phyloP scores from a whole-genome alignment of 2,797 vertebrate species.

The Clangula hyemalis region DNA sequence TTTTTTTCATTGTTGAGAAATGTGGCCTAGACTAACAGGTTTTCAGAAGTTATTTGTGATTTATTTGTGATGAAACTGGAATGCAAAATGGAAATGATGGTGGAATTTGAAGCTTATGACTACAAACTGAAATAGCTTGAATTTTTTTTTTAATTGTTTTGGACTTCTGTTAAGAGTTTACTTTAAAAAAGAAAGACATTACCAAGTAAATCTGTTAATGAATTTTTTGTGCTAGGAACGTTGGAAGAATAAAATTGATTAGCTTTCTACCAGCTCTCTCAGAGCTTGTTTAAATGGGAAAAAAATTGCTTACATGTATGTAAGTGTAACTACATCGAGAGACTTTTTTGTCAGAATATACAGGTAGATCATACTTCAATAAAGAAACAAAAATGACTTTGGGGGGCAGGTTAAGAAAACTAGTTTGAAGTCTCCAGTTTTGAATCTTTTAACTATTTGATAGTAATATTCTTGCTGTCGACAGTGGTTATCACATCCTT shows the following conservation, averaged over 20 bases:
- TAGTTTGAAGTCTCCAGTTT: not conserved
- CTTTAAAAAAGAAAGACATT: not conserved
- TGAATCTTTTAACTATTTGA: not conserved
- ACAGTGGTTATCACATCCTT: not conserved
- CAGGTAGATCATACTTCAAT: not conserved
- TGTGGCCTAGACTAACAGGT: not conserved
- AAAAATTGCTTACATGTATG: not conserved
- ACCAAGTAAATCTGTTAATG: not conserved
- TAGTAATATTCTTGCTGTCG: not conserved
- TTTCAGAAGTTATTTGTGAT: not conserved
- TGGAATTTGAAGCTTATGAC: not conserved
- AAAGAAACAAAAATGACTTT: not conserved
- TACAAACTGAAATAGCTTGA: not conserved
- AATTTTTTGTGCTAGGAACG: not conserved
- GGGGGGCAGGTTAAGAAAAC: not conserved
- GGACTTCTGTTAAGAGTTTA: not conserved
- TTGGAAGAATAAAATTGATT: not conserved
- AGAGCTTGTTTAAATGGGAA: not conserved
- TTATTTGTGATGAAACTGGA: not conserved
- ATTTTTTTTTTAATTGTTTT: not conserved
- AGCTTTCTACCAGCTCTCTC: not conserved
- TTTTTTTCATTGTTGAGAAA: not conserved
- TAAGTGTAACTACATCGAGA: not conserved
- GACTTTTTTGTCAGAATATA: not conserved
- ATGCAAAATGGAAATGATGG: not conserved